phyloP scores from a whole-genome alignment of 2,113 vertebrate species.

The Perca schrenkii region DNA sequence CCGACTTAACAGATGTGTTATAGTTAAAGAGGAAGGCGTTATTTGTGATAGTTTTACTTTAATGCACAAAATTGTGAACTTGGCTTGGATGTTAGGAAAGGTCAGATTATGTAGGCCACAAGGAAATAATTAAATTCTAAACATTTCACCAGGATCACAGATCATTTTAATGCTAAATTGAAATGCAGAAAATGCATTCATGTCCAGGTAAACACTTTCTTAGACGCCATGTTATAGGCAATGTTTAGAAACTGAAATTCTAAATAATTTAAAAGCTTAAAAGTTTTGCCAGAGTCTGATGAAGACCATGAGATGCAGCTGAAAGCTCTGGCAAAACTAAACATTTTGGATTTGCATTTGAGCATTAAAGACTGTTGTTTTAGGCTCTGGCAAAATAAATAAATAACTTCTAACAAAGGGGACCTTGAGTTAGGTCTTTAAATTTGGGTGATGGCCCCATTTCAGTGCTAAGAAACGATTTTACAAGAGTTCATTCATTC shows the following conservation, averaged over 20 bases:
- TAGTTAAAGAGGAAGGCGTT: background rate
- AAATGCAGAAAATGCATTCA: too few relatives aligned
- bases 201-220: background rate
- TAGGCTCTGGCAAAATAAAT: background rate
- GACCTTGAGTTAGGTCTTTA: background rate
- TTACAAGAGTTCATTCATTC: background rate
- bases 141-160: background rate
- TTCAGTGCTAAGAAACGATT: background rate
- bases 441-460: background rate
- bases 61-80: background rate
- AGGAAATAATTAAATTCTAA: background rate
- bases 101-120: background rate
- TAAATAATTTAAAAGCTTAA: background rate
- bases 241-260: background rate
- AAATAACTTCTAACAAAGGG: background rate
- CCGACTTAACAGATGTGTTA: background rate
- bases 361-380: background rate
- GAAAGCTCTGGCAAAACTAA: background rate
- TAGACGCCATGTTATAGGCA: background rate
- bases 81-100: background rate
- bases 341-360: background rate
- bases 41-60: background rate
- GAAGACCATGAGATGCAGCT: background rate
- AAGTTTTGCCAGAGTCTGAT: background rate
- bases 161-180: background rate